Evolutionary conservation across 2,888 invertebrate genomes (phyloP), one percentile per base, ranked within the genome.

Genomic region (Caradrina kadenii): DNA sequence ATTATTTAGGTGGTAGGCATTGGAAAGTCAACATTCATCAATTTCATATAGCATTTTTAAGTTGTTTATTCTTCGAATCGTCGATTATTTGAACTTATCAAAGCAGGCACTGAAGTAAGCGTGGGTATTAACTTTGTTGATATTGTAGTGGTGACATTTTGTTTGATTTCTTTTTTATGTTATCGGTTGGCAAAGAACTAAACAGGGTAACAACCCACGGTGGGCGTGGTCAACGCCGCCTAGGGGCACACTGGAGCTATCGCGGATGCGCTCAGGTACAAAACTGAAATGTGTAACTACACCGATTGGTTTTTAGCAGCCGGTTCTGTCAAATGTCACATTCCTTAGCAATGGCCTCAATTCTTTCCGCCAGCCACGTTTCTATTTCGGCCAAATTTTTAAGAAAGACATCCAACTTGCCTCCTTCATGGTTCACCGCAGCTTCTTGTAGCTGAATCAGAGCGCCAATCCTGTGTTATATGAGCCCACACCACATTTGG

Each of bases 21-120:
- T 31, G 7, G 19, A 22, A 70, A 26, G 35, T 13, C 13, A 13
- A 21, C 21, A 21, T 6, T 35, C 17, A 19, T 64, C 22, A 52
- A 19, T 6, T 31, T 35, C 19, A 19, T 53, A 22, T 35, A 35
- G 15, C 15, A 42, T 11, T 42, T 13, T 50, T 35, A 63, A 13
- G 50, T 45, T 35, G 31, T 63, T 73, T 22, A 21, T 45, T 17
- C 15, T 45, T 17, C 6, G 45, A 45, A 45, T 45, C 45, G 45
- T 45, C 17, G 2, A 45, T 49, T 31, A 74, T 66, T 70, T 49
- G 2, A 74, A 74, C 31, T 31, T 49, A 42, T 48, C 68, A 75
- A 22, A 54, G 21, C 22, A 55, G 35, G 17, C 76, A 55, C 31
- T 68, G n/a, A 39, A 39, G 15, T 39, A 66, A 49, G 21, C 66